Percentiles rank a stretch among this genome's conserved stretches.
phyloP scores from a whole-genome alignment of 2,888 invertebrate species.

The Molanna angustata region DNA sequence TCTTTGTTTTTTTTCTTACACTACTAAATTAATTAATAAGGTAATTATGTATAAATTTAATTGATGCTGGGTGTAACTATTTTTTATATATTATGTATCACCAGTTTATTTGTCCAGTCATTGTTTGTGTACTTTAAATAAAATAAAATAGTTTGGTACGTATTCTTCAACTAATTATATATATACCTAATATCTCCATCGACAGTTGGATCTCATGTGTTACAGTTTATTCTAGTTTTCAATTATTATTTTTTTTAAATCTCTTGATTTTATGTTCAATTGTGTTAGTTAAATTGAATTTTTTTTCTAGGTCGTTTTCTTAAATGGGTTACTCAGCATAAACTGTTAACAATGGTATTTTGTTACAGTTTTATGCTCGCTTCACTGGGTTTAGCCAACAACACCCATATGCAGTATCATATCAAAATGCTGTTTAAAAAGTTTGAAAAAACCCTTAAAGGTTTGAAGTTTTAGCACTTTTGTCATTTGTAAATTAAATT shows the following conservation, averaged over 20 bases:
- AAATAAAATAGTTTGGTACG: too few species aligned
- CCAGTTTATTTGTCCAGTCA: too few species aligned
- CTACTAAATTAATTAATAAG: too few species aligned
- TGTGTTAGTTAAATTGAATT: not conserved
- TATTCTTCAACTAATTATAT: too few species aligned
- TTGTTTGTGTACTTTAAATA: too few species aligned
- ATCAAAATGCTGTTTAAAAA: constrained; percentile 55
- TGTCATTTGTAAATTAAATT: constrained; percentile 1
- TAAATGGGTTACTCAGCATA: constrained; percentile 60
- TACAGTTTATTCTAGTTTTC: not conserved
- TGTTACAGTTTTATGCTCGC: constrained; percentile 63
- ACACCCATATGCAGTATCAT: constrained; percentile 62
- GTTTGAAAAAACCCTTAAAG: constrained; percentile 15
- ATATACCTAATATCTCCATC: too few species aligned
- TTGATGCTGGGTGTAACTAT: too few species aligned
- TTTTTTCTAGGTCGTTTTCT: constrained; percentile 46
- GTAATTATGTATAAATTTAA: too few species aligned
- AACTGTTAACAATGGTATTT: constrained; percentile 59
- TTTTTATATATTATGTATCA: too few species aligned
- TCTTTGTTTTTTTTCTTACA: too few species aligned
- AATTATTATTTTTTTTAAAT: not conserved
- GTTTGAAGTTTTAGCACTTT: constrained; percentile 5
- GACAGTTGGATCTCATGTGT: too few species aligned
- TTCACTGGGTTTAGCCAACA: constrained; percentile 63
- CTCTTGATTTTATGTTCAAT: constrained; percentile 1